phyloP scores from a whole-genome alignment of 1,140 invertebrate genomes.

The Trinorchestia longiramus region DNA sequence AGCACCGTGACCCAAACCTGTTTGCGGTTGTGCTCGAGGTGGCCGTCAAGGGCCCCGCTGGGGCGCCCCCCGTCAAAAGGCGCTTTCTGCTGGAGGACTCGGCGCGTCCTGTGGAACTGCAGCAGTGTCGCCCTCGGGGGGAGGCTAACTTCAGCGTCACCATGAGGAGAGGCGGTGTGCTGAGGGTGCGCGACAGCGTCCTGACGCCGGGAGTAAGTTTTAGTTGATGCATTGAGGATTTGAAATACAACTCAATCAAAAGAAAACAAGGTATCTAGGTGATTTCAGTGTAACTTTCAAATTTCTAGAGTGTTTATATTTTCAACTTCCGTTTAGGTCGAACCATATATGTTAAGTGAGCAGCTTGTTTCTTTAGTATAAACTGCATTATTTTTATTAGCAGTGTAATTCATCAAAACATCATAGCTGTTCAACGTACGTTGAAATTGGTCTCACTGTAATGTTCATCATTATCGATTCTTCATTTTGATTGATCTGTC shows the following conservation, averaged over 20 bases:
- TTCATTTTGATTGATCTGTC: background rate
- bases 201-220: slow-evolving; percentile 83
- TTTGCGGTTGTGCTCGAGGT: slow-evolving; percentile 95
- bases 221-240: background rate
- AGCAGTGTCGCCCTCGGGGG: slow-evolving; percentile 90
- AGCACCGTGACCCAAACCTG: slow-evolving; percentile 88
- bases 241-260: background rate
- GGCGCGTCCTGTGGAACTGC: slow-evolving; percentile 86
- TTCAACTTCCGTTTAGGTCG: background rate
- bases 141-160: slow-evolving; percentile 92
- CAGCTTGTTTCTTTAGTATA: too few relatives aligned
- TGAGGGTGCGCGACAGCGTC: slow-evolving; percentile 91
- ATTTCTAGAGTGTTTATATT: background rate
- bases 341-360: background rate
- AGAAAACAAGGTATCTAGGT: background rate
- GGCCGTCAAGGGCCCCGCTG: slow-evolving; percentile 68
- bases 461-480: background rate
- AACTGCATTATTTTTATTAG: too few relatives aligned
- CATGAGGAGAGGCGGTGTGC: slow-evolving; percentile 84
- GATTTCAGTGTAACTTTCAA: background rate
- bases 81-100: slow-evolving; percentile 81
- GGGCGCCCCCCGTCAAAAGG: slow-evolving; percentile 23
- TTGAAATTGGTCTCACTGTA: background rate
- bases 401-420: too few relatives aligned
- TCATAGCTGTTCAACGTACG: background rate